Conservation (phyloP, 2,113 vertebrate species). For the Notarius quadriscutis region DNA sequence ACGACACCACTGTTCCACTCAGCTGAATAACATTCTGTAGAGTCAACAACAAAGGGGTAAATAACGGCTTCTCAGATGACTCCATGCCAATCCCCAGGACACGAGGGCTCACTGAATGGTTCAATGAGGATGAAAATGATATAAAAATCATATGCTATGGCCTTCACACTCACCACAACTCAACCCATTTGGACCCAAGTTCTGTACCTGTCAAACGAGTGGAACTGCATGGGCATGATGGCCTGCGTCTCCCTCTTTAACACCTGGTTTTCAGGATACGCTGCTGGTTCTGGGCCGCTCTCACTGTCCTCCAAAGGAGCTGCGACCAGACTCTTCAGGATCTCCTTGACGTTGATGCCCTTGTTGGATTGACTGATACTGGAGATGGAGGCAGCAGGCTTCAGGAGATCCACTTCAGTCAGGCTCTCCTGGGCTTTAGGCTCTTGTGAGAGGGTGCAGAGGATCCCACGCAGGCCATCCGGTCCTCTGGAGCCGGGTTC, state of each 20-base stretch:
- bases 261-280: constrained; percentile 81
- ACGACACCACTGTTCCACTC: too few relatives aligned
- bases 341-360: constrained; percentile 94
- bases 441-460: constrained; percentile 85
- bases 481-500: constrained; percentile 72
- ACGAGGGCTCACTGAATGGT: neutral
- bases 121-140: neutral
- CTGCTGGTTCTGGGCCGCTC: constrained; percentile 81
- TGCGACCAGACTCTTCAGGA: constrained; percentile 92
- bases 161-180: neutral
- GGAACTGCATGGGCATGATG: constrained; percentile 92
- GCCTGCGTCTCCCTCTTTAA: constrained; percentile 83
- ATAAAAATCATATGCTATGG: neutral
- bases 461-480: constrained; percentile 81
- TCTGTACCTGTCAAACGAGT: constrained; percentile 96
- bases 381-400: constrained; percentile 79
- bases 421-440: constrained; percentile 87
- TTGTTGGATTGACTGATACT: constrained; percentile 86
- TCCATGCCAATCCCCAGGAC: neutral
- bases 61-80: neutral
- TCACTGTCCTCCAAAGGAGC: constrained; percentile 84
- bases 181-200: neutral
- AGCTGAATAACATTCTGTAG: too few relatives aligned
- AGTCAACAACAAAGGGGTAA: too few relatives aligned
- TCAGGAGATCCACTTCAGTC: constrained; percentile 78